Base-by-base conservation (phyloP, 2,888 invertebrate genomes). In the Terebella lapidaria region DNA sequence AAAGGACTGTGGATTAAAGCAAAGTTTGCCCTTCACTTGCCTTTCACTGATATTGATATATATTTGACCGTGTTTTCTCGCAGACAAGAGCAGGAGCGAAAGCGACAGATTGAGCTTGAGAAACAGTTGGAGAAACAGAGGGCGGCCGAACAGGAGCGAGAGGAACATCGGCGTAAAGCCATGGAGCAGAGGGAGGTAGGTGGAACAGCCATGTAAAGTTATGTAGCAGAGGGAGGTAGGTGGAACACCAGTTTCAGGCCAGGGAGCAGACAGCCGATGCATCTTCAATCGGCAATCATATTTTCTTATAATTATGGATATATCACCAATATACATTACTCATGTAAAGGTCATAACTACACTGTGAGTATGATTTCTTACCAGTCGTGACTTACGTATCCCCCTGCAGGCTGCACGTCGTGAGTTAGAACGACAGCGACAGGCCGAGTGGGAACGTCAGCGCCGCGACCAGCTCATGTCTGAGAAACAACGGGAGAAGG, bases 381-480 rank as follows among this genome's bases (percentile, higher is more conserved):
- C n/a, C 42, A 15, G 10, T 35, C 42, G n/a, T 35, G 42, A 15
- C n/a, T 15, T 35, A 15, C n/a, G 42, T 35, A n/a, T 35, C 42
- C n/a, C 10, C n/a, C 10, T 35, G 42, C 49, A 79, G 78, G 77
- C 82, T 61, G 82, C 82, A 2, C 69, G 69, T 64, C 87, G 88
- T 77, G 95, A 96, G 83, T 89, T 94, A 87, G 94, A 97, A 74
- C 85, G 94, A 55, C 95, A 95, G 74, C 86, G 96, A 54, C 94
- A 95, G 76, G 83, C 92, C 58, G 97, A 99, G 80, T 94, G 94
- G 92, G 96, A 97, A 81, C 91, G 91, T 74, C 93, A 94, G 76
- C 87, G 92, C 66, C 86, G 87, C 26, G 87, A 90, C 54, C 95
- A 96, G 76, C 84, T 97, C 66, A 90, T 94, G 81, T 86, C 89